These are phyloP conservation scores for Amniataba percoides DNA, from an alignment of 2,797 vertebrate species.

Conservation along the genomic window DNA sequence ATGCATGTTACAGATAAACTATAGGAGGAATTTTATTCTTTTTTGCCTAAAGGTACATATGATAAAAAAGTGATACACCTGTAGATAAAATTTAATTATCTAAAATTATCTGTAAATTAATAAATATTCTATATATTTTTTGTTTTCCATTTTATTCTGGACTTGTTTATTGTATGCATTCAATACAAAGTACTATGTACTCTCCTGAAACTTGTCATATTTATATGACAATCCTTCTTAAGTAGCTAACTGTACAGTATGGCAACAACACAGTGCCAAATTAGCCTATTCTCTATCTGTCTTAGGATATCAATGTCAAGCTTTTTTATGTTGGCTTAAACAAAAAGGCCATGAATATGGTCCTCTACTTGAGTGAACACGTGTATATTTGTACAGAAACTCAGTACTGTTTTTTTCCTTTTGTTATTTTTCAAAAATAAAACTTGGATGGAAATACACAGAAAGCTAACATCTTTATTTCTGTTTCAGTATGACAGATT, in stretches of 20 bases:
- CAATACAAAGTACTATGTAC: conserved; percentile 46
- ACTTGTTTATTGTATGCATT: conserved; percentile 44
- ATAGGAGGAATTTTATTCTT: conserved; percentile 42
- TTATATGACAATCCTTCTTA: conserved; percentile 23
- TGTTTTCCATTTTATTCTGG: conserved; percentile 32
- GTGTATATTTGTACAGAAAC: conserved; percentile 80
- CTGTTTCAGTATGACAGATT: neutral
- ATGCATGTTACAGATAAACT: conserved; percentile 73
- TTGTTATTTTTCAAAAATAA: conserved; percentile 70
- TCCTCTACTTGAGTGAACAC: conserved; percentile 55
- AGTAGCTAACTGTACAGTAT: conserved; percentile 21
- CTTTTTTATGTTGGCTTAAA: conserved; percentile 46
- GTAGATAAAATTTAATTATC: conserved; percentile 45
- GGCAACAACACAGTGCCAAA: conserved; percentile 28
- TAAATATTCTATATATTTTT: conserved; percentile 56
- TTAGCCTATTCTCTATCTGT: neutral
- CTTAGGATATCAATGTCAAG: conserved; percentile 29
- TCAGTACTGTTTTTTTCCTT: conserved; percentile 52
- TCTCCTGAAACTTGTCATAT: conserved; percentile 27
- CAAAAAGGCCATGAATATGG: conserved; percentile 59
- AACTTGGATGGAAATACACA: conserved; percentile 61
- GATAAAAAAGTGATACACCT: conserved; percentile 57
- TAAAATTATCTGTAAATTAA: conserved; percentile 69
- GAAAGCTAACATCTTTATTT: conserved; percentile 25
- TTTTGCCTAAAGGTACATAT: conserved; percentile 62